Percentiles rank a stretch among this genome's conserved stretches.
Evolutionary conservation across 2,797 vertebrate genomes (phyloP).

Genomic region (Falco naumanni): DNA sequence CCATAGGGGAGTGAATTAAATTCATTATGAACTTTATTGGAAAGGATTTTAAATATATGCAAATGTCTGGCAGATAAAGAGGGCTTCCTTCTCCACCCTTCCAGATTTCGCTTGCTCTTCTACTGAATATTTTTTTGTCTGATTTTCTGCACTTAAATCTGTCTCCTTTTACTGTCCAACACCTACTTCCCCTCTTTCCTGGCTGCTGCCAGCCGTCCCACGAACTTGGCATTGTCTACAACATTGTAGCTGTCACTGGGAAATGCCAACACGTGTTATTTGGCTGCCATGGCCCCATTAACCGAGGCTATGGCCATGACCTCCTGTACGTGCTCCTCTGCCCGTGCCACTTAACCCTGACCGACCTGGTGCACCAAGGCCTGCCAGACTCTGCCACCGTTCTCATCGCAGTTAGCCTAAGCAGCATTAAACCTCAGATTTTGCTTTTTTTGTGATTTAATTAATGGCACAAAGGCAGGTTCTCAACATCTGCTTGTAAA

Average conservation of each 20-base stretch:
- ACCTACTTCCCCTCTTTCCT: not conserved
- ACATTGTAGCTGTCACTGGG: not conserved
- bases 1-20: slow-evolving; percentile 52
- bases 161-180: not conserved
- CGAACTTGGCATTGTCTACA: not conserved
- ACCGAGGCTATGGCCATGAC: not conserved
- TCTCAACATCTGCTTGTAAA: slow-evolving; percentile 69
- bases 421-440: not conserved
- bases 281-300: not conserved
- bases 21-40: slow-evolving; percentile 65
- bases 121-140: not conserved
- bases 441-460: slow-evolving; percentile 25
- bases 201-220: not conserved
- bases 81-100: not conserved
- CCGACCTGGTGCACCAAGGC: not conserved
- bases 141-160: not conserved
- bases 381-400: not conserved
- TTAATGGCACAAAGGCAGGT: not conserved
- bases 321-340: not conserved
- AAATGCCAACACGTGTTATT: not conserved
- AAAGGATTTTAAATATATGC: slow-evolving; percentile 49
- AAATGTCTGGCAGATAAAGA: not conserved
- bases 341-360: not conserved
- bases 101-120: not conserved
- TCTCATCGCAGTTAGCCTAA: not conserved